phyloP scores from a whole-genome alignment of 1,140 invertebrate species.

The Augochlora pura region DNA sequence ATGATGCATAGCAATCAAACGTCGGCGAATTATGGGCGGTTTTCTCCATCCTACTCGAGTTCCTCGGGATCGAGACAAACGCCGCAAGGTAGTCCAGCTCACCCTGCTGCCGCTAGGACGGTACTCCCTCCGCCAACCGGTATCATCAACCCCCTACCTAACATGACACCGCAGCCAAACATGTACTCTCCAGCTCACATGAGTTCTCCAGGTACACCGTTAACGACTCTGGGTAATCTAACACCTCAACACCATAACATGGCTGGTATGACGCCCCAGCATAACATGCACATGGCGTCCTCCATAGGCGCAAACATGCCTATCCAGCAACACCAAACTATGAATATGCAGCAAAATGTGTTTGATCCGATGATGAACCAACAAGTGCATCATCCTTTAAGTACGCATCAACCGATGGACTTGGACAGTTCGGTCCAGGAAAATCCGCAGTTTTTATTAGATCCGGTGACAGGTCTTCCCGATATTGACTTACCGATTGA shows the following conservation, averaged over 20 bases:
- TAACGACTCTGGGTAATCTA: slow-evolving; percentile 65
- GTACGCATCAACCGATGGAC: slow-evolving; percentile 66
- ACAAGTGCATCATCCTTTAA: slow-evolving; percentile 69
- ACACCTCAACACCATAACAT: slow-evolving; percentile 69
- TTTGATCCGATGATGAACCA: slow-evolving; percentile 76
- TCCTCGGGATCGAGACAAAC: slow-evolving; percentile 82
- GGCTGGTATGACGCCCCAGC: slow-evolving; percentile 68
- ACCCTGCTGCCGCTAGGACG: slow-evolving; percentile 79
- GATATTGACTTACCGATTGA: slow-evolving; percentile 75
- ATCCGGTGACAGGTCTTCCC: slow-evolving; percentile 71
- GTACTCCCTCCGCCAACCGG: slow-evolving; percentile 76
- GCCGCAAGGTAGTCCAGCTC: slow-evolving; percentile 83
- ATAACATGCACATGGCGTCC: slow-evolving; percentile 69
- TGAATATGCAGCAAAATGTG: slow-evolving; percentile 71
- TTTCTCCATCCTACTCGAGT: slow-evolving; percentile 82
- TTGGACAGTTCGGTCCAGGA: slow-evolving; percentile 66
- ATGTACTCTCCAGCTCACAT: slow-evolving; percentile 80
- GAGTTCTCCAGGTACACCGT: slow-evolving; percentile 69
- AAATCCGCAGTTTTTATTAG: slow-evolving; percentile 72
- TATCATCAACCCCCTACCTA: slow-evolving; percentile 81
- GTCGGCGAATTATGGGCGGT: slow-evolving; percentile 82
- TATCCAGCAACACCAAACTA: slow-evolving; percentile 78
- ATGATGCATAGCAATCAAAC: slow-evolving; percentile 77
- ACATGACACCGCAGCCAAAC: slow-evolving; percentile 80
- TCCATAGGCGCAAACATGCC: slow-evolving; percentile 63